Evolutionary conservation across 2,113 vertebrate genomes (phyloP).

Genomic region (Lasiurus borealis): DNA sequence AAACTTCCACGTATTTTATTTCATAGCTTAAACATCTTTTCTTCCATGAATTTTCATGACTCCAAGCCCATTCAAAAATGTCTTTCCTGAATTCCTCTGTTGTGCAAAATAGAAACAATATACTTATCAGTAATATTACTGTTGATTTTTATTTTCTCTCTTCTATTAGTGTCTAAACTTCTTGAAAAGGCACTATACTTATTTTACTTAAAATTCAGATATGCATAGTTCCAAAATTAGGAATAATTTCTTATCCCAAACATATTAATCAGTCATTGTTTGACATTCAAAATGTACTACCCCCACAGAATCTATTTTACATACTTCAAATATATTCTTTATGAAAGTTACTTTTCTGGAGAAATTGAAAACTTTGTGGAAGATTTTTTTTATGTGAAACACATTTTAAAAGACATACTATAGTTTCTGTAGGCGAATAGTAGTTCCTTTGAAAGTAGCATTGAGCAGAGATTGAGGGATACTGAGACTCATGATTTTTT

Average conservation of each 20-base stretch:
- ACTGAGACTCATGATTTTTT: neutral
- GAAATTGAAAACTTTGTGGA: neutral
- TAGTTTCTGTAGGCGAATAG: neutral
- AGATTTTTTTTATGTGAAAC: neutral
- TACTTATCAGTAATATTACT: neutral
- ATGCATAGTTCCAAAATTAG: neutral
- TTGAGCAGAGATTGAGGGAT: neutral
- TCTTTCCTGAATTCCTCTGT: neutral
- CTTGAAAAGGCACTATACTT: neutral
- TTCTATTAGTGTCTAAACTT: neutral
- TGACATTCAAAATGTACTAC: neutral
- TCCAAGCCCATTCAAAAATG: neutral
- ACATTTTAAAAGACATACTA: neutral
- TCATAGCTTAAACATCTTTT: constrained; percentile 32
- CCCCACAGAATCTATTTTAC: neutral
- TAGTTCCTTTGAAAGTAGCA: neutral
- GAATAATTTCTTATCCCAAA: neutral
- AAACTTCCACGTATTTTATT: constrained; percentile 15
- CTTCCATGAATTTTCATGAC: neutral
- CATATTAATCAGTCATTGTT: neutral
- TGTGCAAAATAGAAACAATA: constrained; percentile 41
- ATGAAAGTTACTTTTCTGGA: neutral
- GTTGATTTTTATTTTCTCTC: constrained; percentile 9
- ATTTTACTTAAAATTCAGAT: neutral
- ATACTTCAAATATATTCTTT: neutral